Evolutionary conservation across 2,888 invertebrate genomes (phyloP).

Genomic region (Tipula lateralis): DNA sequence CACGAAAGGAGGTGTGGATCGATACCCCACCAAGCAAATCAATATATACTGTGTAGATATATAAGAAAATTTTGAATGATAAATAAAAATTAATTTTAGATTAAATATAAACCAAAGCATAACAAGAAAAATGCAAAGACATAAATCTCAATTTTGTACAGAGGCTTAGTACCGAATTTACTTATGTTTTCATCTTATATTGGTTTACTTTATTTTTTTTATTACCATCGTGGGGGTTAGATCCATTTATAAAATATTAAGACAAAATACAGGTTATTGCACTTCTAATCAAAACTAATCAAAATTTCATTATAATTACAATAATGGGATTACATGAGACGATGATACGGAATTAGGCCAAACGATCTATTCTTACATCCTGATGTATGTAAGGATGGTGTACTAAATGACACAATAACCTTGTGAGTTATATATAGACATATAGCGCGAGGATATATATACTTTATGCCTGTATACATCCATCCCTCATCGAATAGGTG

Average conservation of each 20-base stretch:
- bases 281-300: conserved; percentile 24
- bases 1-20: not conserved
- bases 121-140: not conserved
- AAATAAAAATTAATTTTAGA: conserved; percentile 24
- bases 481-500: not conserved
- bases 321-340: not conserved
- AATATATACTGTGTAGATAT: not conserved
- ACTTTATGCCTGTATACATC: not conserved
- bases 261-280: conserved; percentile 24
- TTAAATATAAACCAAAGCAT: not conserved
- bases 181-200: not conserved
- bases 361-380: not conserved
- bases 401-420: conserved; percentile 4
- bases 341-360: not conserved
- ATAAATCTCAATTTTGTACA: conserved; percentile 1
- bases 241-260: conserved; percentile 13
- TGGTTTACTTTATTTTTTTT: not conserved
- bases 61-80: conserved; percentile 2
- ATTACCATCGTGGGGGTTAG: not conserved
- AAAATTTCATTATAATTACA: conserved; percentile 24
- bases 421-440: not conserved
- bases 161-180: not conserved
- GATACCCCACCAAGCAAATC: not conserved
- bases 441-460: not conserved
- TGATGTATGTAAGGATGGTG: not conserved